Evolutionary conservation across 2,888 invertebrate genomes (phyloP), one percentile per base, ranked within the genome.

Genomic region (Venusia cambrica): DNA sequence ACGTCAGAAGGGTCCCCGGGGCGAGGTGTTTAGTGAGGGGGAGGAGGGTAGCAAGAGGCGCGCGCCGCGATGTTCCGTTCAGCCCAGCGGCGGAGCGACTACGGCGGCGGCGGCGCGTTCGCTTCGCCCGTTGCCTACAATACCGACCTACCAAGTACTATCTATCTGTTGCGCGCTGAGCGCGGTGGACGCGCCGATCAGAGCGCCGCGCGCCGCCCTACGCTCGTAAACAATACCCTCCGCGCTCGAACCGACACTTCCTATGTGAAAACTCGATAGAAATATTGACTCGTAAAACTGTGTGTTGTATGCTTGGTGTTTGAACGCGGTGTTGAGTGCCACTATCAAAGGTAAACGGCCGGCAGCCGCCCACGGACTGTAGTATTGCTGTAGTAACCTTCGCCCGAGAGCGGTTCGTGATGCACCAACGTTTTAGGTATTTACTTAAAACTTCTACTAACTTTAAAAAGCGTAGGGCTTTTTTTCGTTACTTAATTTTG

Each of bases 121-220:
- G 34, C 39, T 26, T 28, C 38, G 34, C 4, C 20, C 39, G 30
- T 15, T 13, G 33, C n/a, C n/a, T n/a, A n/a, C n/a, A 24, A 13
- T 3, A 51, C 52, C 53, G 54, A 63, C 58, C 69, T 67, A 67
- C 64, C 58, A n/a, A n/a, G n/a, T 69, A 62, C 48, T 56, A 61
- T 62, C 64, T 71, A 77, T 73, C 80, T 79, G 79, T 76, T 76
- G 79, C 81, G 76, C 83, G 75, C 71, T 67, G 78, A 69, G 69
- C 77, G 77, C 77, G 73, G 72, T 68, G 63, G 67, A 69, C 76
- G 83, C 76, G 70, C 65, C n/a, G n/a, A n/a, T n/a, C n/a, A n/a
- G n/a, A 50, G 43, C 50, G 42, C 51, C 51, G 55, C 54, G 59
- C 57, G 41, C 58, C 46, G 38, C 51, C 44, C 55, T 62, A 48